These are phyloP conservation scores for Haemorhous mexicanus DNA, from an alignment of 2,113 vertebrate genomes.

Conservation along the genomic window DNA sequence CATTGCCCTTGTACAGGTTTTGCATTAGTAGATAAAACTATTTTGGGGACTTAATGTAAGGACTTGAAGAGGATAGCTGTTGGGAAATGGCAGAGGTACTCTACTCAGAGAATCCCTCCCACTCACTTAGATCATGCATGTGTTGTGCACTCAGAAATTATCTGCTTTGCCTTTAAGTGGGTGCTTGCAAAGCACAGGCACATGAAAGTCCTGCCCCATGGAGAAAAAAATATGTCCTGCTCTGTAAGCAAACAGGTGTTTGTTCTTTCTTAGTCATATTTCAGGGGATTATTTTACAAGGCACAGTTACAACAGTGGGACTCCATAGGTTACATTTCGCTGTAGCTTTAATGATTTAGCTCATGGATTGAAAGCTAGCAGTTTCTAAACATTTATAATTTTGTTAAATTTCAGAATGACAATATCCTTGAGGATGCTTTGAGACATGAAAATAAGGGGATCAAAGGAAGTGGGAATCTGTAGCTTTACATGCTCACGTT, in stretches of 20 bases:
- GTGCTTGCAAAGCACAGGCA: background rate
- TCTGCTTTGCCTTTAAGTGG: background rate
- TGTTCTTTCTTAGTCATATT: background rate
- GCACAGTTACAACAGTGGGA: background rate
- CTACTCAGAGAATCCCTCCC: background rate
- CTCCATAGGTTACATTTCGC: background rate
- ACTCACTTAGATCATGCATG: background rate
- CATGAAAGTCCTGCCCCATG: background rate
- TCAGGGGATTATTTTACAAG: background rate
- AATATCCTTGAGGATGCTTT: background rate
- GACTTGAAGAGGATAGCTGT: background rate
- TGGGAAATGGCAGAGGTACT: background rate
- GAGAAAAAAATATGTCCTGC: background rate
- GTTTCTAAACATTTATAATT: background rate
- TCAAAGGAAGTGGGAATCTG: background rate
- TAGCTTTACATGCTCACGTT: background rate
- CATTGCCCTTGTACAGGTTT: background rate
- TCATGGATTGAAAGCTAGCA: background rate
- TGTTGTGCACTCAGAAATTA: background rate
- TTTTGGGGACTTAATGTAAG: background rate
- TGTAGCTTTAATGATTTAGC: background rate
- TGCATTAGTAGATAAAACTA: background rate
- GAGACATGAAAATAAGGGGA: background rate
- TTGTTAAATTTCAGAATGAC: background rate
- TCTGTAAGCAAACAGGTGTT: rapidly evolving